Evolutionary conservation across 2,797 vertebrate species (phyloP), one percentile per base, ranked within the genome.

Genomic region (Pipistrellus nathusii): DNA sequence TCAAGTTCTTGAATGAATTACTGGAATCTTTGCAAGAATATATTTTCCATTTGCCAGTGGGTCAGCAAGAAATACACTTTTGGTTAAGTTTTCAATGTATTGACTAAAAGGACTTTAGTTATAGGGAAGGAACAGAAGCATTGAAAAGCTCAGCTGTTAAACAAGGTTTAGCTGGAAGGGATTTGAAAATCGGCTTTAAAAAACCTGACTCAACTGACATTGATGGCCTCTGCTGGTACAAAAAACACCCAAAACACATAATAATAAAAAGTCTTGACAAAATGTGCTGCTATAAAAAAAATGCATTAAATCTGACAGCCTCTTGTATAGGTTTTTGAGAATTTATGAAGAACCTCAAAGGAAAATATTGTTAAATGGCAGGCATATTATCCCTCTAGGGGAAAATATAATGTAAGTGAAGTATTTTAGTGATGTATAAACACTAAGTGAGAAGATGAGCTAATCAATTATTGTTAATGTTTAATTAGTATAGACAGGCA

Each of bases 151-250:
- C 8, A 12, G 35, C 77, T 44, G 11, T 85, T 94, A 82, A 82
- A 53, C 75, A 91, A 41, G 64, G 38, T 90, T 94, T 90, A 94
- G 88, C 55, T 64, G 35, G 12, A 91, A 95, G 18, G 48, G 8
- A 51, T 38, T 94, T 90, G 69, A 92, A 96, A 85, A 72, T 81
- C 0, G 13, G 55, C 51, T 62, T 96, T 66, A 92, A 78, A 89
- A 93, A 93, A 78, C 20, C 48, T 35, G 48, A 62, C 25, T 88
- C 27, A 81, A n/a, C 35, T 84, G 66, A 78, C 72, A 44, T 30
- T 91, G 55, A 89, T 80, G 57, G 57, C 35, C 77, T 82, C 32
- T 71, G 30, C 38, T 86, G 55, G 62, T 91, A 48, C 13, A 48
- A 48, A 48, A 44, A 44, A 44, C 38, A 48, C 46, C 17, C 53